A percentile compares a stretch with the other conserved stretches of the same genome.
Conservation (phyloP, 2,888 invertebrate species). For the Tenodera sinensis region DNA sequence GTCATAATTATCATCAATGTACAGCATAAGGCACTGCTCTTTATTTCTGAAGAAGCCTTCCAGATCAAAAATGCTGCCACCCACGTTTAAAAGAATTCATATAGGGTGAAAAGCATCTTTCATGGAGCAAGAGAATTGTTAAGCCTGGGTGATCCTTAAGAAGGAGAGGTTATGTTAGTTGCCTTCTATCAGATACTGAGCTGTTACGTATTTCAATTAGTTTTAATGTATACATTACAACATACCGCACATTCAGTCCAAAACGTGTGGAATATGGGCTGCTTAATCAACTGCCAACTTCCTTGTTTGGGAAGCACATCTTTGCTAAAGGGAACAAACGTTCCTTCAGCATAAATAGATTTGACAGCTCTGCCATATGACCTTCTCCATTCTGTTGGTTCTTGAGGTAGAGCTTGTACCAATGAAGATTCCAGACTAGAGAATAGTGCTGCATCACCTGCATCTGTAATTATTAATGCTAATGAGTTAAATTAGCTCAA, state of each 20-base stretch:
- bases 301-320: constrained; percentile 68
- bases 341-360: constrained; percentile 77
- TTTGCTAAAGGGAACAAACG: constrained; percentile 75
- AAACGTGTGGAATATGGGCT: constrained; percentile 89
- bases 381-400: constrained; percentile 88
- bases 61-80: no score
- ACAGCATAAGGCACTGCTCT: no score
- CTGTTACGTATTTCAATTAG: not conserved
- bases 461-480: constrained; percentile 53
- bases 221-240: constrained; percentile 30
- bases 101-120: not conserved
- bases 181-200: not conserved
- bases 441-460: constrained; percentile 82
- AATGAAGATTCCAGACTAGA: constrained; percentile 75
- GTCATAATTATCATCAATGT: no score
- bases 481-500: not conserved
- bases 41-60: no score
- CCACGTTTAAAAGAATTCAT: no score
- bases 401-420: constrained; percentile 76
- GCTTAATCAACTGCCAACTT: constrained; percentile 75
- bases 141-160: not conserved
- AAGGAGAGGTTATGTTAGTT: not conserved
- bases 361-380: constrained; percentile 84
- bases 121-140: not conserved
- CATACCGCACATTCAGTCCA: constrained; percentile 92